A percentile compares a stretch with the other conserved stretches of the same genome.
These are phyloP conservation scores for Petromus typicus DNA, from an alignment of 2,113 vertebrate species.

Conservation along the genomic window DNA sequence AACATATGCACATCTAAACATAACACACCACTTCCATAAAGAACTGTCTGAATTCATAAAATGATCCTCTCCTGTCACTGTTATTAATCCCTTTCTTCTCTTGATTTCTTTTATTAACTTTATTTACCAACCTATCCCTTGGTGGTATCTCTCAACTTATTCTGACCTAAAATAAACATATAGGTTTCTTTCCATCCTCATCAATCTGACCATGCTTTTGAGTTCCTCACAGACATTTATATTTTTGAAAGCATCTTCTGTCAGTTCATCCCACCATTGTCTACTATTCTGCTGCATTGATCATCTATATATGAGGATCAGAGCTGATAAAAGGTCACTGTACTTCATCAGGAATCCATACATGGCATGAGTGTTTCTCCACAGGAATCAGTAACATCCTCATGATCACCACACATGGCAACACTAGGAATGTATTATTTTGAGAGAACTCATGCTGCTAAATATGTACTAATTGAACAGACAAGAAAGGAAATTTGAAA, in stretches of 20 bases:
- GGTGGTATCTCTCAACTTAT: not conserved
- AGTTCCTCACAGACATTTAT: not conserved
- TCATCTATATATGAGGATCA: not conserved
- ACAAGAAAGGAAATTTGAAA: not conserved
- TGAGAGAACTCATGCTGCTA: not conserved
- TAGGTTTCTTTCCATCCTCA: not conserved
- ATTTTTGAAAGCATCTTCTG: not conserved
- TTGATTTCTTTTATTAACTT: not conserved
- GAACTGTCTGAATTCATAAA: not conserved
- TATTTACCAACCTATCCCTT: not conserved
- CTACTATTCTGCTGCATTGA: not conserved
- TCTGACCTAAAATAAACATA: not conserved
- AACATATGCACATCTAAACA: not conserved
- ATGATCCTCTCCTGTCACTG: too few species aligned
- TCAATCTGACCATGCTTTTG: not conserved
- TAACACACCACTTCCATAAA: not conserved
- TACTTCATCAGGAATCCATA: not conserved
- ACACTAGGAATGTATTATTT: not conserved
- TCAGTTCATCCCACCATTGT: not conserved
- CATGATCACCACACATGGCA: not conserved
- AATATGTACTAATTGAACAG: not conserved
- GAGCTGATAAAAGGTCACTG: not conserved
- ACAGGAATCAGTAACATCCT: not conserved
- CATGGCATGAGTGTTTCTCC: too few species aligned
- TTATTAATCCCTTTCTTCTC: not conserved